A percentile compares a stretch with the other conserved stretches of the same genome.
These are phyloP conservation scores for Marronus borbonicus DNA, from an alignment of 2,888 invertebrate genomes.

Conservation along the genomic window DNA sequence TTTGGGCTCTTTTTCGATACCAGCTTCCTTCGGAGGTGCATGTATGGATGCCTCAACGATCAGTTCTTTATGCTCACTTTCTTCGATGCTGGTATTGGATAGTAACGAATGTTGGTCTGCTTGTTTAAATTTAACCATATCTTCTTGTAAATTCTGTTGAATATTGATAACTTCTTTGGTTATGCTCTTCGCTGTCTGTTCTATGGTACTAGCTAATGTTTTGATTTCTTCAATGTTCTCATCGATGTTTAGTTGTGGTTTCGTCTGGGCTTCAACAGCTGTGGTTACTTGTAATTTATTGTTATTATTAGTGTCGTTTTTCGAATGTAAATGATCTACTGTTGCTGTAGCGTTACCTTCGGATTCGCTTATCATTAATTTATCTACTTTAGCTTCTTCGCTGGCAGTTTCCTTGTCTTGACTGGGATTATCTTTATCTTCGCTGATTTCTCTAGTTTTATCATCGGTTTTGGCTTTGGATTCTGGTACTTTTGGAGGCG, in stretches of 20 bases:
- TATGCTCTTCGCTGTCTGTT: conserved; percentile 56
- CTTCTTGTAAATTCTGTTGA: conserved; percentile 53
- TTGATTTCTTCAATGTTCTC: conserved; percentile 54
- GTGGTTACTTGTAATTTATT: conserved; percentile 15
- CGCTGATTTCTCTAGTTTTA: conserved; percentile 35
- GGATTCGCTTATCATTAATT: neutral
- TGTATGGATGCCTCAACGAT: conserved; percentile 68
- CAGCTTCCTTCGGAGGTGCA: conserved; percentile 62
- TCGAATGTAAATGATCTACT: neutral
- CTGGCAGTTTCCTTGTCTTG: conserved; percentile 6
- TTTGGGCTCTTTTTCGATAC: neutral
- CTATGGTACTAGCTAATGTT: conserved; percentile 55
- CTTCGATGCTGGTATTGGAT: conserved; percentile 66
- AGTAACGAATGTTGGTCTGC: conserved; percentile 61
- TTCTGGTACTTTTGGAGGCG: conserved; percentile 61
- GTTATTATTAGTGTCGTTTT: conserved; percentile 50
- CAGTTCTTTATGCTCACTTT: conserved; percentile 62
- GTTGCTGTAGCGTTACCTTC: neutral
- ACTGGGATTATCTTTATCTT: conserved; percentile 31
- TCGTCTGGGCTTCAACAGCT: neutral
- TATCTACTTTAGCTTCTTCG: neutral
- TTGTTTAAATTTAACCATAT: conserved; percentile 43
- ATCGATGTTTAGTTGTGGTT: conserved; percentile 23
- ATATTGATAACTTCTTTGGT: conserved; percentile 56
- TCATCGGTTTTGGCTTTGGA: conserved; percentile 38